Evolutionary conservation across 2,113 vertebrate species (phyloP).

Genomic region (Macrotus californicus): DNA sequence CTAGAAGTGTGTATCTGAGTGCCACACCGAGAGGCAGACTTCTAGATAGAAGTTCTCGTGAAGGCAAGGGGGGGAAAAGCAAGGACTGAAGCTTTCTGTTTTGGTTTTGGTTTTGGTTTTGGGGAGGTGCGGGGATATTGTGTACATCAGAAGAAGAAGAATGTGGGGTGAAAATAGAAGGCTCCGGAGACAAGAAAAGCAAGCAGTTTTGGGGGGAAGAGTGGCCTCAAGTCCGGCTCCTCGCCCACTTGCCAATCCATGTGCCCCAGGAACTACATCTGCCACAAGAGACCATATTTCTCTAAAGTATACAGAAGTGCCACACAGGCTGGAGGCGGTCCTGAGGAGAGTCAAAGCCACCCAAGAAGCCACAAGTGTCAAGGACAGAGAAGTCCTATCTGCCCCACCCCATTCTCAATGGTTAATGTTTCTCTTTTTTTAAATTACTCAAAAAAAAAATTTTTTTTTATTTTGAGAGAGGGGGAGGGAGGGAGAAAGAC

Average conservation of each 20-base stretch:
- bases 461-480: no score
- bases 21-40: not conserved
- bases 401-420: not conserved
- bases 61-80: not conserved
- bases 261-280: not conserved
- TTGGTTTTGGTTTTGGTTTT: not conserved
- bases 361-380: not conserved
- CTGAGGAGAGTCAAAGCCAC: not conserved
- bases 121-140: not conserved
- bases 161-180: constrained; percentile 40
- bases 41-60: not conserved
- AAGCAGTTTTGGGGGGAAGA: constrained; percentile 2
- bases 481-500: no score
- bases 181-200: constrained; percentile 31
- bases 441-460: no score
- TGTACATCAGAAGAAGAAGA: constrained; percentile 56
- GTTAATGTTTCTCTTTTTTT: not conserved
- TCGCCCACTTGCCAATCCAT: not conserved
- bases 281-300: not conserved
- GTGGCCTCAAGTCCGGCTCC: constrained; percentile 11
- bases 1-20: not conserved
- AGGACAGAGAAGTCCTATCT: not conserved
- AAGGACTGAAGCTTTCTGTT: not conserved
- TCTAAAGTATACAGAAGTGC: not conserved
- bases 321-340: no score